Base-by-base conservation (phyloP, 2,113 vertebrate species). In the Malaclemys terrapin region DNA sequence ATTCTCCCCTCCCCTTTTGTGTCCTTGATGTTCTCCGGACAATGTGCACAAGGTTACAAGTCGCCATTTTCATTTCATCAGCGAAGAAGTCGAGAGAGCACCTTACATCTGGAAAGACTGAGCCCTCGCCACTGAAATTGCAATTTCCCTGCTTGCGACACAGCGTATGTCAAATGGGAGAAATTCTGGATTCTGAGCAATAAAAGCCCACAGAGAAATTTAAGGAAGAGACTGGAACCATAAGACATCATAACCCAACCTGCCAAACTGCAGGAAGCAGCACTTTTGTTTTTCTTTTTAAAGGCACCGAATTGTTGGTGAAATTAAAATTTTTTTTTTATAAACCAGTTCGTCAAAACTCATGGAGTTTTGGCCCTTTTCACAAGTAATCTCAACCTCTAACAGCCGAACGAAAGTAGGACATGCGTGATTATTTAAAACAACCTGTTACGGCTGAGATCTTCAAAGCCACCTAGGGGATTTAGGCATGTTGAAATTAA, bases 51-150 rank as follows among this genome's bases (percentile, higher is more conserved):
- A 1, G 24, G 59, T 65, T 69, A 84, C 27, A 0, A 0, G 1
- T 50, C 92, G 50, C 82, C 16, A 0, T 80, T 16, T 35, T 93
- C 93, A 69, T 93, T 95, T 95, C 93, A 90, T 85, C 0, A 80
- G 95, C 89, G 90, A 93, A 92, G 94, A 80, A 22, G 86, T n/a
- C 92, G 88, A 87, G 92, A 78, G 96, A 96, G 95, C 95, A 94
- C 97, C 93, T 96, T 96, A 97, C 65, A 25, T 11, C 1, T 8
- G 93, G 94, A 47, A 65, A 16, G 89, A 65, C 78, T 2, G 62
- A 90, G 87, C 91, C 89, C 92, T 59, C 0, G 3, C 54, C 56
- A 19, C 31, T 72, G 1, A 1, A 54, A 72, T 8, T 81, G 52
- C 0, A 1, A 35, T 79, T 2, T 72, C 57, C 84, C 0, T 31